Evolutionary conservation across 92 coral and sea anemone species (phyloP), one percentile per base, ranked within the genome.

Genomic region (Blastomussa wellsi): DNA sequence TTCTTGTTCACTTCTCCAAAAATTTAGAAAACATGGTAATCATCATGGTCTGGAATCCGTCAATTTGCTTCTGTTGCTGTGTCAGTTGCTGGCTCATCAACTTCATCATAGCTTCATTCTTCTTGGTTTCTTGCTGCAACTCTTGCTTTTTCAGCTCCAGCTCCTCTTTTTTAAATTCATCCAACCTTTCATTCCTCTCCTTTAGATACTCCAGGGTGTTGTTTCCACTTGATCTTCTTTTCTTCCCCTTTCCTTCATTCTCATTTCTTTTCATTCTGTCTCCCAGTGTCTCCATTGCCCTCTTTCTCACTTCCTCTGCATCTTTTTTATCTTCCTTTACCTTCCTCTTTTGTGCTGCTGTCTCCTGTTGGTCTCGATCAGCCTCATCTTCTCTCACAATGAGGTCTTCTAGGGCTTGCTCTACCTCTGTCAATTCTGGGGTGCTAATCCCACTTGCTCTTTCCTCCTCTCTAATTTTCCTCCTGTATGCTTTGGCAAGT

Each of bases 91-190:
- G n/a, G n/a, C n/a, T n/a, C n/a, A n/a, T n/a, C n/a, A n/a, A n/a
- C n/a, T n/a, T n/a, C n/a, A n/a, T n/a, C n/a, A n/a, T n/a, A n/a
- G n/a, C n/a, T n/a, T n/a, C n/a, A n/a, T n/a, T n/a, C n/a, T n/a
- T n/a, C n/a, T n/a, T n/a, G n/a, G n/a, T 62, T 75, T 75, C 79
- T 75, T 26, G 79, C 79, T 75, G 79, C 62, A 75, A 75, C 79
- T 75, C 79, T 48, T 75, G 79, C 41, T 75, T 75, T 75, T 75
- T 75, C 79, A 47, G 79, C 79, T 75, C 79, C 79, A 75, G 64
- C 62, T 75, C 65, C 79, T 49, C 79, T 75, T 75, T 48, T 44
- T 75, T 48, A 26, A 75, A 74, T n/a, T n/a, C n/a, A n/a, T n/a
- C n/a, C n/a, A n/a, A n/a, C 77, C 51, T 73, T 73, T 42, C 77